A percentile compares a stretch with the other conserved stretches of the same genome.
Evolutionary conservation across 2,113 vertebrate species (phyloP).

Genomic region (Tupaia tana): DNA sequence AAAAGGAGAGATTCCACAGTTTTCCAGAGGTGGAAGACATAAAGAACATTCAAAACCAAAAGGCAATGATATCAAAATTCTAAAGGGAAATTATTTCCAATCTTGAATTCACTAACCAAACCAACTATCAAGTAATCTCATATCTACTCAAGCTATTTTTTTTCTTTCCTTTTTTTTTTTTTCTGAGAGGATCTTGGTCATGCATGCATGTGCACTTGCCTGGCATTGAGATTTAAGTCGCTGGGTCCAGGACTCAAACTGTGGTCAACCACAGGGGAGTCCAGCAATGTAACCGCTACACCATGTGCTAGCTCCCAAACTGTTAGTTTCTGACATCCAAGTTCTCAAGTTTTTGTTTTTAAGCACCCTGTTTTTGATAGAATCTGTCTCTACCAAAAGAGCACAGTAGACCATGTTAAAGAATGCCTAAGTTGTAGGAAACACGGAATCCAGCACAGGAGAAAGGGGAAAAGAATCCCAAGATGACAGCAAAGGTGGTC

Average conservation of each 20-base stretch:
- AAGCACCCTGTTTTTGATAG: background rate
- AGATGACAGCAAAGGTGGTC: background rate
- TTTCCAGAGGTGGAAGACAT: background rate
- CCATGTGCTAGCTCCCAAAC: background rate
- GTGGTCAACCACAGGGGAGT: too few relatives aligned
- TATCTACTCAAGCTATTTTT: background rate
- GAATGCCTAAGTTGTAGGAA: background rate
- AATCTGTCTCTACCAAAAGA: background rate
- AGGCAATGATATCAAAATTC: constrained; percentile 7
- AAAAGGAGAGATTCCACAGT: background rate
- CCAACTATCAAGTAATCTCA: background rate
- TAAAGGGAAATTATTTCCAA: constrained; percentile 30
- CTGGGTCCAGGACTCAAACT: too few relatives aligned
- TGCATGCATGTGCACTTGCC: too few relatives aligned
- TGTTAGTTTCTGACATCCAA: constrained; percentile 8
- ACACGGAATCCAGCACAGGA: background rate
- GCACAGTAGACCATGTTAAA: background rate
- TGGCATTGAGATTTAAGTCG: too few relatives aligned
- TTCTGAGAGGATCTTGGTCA: too few relatives aligned
- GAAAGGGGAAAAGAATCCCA: background rate
- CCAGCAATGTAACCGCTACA: too few relatives aligned
- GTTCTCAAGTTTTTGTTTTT: background rate
- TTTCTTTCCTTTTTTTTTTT: too few relatives aligned
- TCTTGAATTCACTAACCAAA: background rate
- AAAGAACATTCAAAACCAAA: background rate